These are phyloP conservation scores for Trichomycterus rosablanca DNA, from an alignment of 2,113 vertebrate species.

Conservation along the genomic window DNA sequence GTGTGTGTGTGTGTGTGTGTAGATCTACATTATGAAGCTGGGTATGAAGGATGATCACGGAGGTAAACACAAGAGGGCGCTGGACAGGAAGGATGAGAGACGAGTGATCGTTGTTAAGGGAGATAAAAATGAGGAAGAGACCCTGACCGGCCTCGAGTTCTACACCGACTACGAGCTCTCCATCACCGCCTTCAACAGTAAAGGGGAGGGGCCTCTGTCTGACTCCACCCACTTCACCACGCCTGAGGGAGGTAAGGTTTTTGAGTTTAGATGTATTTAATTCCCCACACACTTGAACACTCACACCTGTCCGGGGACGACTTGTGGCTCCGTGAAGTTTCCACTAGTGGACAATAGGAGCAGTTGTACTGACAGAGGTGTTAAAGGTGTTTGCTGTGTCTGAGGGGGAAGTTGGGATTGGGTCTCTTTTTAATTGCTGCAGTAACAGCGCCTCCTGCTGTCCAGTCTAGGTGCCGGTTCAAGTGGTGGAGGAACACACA, in stretches of 20 bases:
- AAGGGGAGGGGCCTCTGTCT: conserved; percentile 67
- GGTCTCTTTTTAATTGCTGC: too few species aligned
- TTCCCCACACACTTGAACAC: too few species aligned
- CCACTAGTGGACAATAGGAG: too few species aligned
- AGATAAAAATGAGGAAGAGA: conserved; percentile 31
- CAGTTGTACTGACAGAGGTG: too few species aligned
- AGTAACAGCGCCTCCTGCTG: too few species aligned
- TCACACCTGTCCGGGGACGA: too few species aligned
- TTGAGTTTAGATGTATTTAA: too few species aligned
- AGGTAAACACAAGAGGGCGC: conserved; percentile 26
- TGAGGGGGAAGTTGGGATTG: too few species aligned
- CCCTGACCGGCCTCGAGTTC: conserved; percentile 59
- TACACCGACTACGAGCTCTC: conserved; percentile 67
- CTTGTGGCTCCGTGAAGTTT: too few species aligned
- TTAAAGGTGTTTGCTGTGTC: too few species aligned
- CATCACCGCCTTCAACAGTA: conserved; percentile 70
- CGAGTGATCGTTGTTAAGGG: conserved; percentile 42
- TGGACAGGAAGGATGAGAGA: conserved; percentile 1
- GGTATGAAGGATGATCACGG: conserved; percentile 38
- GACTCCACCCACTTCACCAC: conserved; percentile 56
- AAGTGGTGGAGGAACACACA: too few species aligned
- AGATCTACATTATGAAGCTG: conserved; percentile 60
- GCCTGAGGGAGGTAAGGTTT: conserved; percentile 79
- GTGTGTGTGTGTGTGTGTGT: conserved; percentile 3
- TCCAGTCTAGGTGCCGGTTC: too few species aligned